Conservation (phyloP, 1,140 invertebrate species). For the Drosophila mayri region DNA sequence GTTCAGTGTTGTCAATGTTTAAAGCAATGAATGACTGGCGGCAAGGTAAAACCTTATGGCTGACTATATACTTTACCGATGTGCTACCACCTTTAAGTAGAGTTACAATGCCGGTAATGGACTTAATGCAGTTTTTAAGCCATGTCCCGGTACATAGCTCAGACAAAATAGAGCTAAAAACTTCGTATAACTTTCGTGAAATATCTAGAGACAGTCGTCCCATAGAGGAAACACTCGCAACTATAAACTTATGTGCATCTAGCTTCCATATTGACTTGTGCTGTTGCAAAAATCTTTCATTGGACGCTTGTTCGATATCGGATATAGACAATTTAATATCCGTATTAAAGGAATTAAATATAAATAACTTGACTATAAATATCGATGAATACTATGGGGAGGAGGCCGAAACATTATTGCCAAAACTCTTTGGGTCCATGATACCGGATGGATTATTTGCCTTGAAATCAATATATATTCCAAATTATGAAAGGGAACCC, state of each 20-base stretch:
- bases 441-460: not conserved
- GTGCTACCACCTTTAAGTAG: not conserved
- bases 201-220: not conserved
- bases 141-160: not conserved
- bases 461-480: not conserved
- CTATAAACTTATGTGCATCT: not conserved
- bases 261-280: not conserved
- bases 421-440: not conserved
- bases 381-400: not conserved
- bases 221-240: not conserved
- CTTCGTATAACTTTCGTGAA: not conserved
- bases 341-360: not conserved
- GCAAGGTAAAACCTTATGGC: too few species aligned
- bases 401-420: not conserved
- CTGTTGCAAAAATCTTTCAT: not conserved
- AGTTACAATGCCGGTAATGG: not conserved
- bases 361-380: not conserved
- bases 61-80: constrained; percentile 1
- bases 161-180: not conserved
- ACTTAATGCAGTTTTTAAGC: not conserved
- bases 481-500: not conserved
- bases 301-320: not conserved
- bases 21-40: not conserved
- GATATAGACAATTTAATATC: not conserved
- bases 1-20: not conserved